phyloP scores from a whole-genome alignment of 2,797 vertebrate species.

The Sphaeramia orbicularis region DNA sequence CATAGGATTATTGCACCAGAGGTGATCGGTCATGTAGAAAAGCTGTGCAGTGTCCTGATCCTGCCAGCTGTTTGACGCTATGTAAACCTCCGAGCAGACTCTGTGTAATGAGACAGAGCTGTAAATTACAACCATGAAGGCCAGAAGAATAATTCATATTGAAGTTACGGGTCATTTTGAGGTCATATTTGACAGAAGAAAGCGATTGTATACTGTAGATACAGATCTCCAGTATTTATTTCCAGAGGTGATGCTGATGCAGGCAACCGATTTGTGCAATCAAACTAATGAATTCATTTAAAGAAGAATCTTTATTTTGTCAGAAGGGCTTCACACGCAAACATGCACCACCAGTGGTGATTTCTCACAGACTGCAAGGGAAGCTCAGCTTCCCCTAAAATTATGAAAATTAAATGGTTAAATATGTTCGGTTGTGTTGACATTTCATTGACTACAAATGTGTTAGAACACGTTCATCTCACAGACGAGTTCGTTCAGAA shows the following conservation, averaged over 20 bases:
- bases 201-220: slow-evolving; percentile 5
- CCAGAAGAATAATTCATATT: slow-evolving; percentile 48
- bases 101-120: slow-evolving; percentile 26
- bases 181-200: slow-evolving; percentile 12
- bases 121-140: slow-evolving; percentile 20
- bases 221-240: background rate
- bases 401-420: too few relatives aligned
- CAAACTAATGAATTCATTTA: too few relatives aligned
- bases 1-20: slow-evolving; percentile 51
- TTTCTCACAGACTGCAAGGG: too few relatives aligned
- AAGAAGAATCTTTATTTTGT: too few relatives aligned
- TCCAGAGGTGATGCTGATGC: slow-evolving; percentile 14
- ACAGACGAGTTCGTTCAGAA: too few relatives aligned
- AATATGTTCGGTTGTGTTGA: too few relatives aligned
- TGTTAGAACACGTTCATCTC: too few relatives aligned
- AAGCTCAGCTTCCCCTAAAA: too few relatives aligned
- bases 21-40: slow-evolving; percentile 70
- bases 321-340: too few relatives aligned
- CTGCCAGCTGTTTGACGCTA: slow-evolving; percentile 47
- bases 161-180: slow-evolving; percentile 19
- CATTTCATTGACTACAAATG: too few relatives aligned
- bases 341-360: too few relatives aligned
- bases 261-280: slow-evolving; percentile 20
- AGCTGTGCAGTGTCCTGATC: slow-evolving; percentile 46
- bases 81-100: slow-evolving; percentile 22